Evolutionary conservation across 1,140 invertebrate species (phyloP).

Genomic region (Lerema accius): DNA sequence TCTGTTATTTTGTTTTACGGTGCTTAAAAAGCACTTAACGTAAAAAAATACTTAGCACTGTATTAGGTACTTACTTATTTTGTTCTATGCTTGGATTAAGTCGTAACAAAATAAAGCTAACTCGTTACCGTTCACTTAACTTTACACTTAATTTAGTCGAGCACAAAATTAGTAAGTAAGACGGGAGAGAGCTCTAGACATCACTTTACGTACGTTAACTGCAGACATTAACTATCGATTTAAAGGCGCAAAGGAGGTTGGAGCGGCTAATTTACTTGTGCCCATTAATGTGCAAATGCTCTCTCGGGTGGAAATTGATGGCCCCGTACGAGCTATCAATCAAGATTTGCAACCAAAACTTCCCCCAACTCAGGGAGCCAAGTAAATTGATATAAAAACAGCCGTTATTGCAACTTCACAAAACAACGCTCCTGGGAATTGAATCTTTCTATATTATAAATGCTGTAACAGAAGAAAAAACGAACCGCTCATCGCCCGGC

Average conservation of each 20-base stretch:
- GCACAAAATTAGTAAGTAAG: conserved; percentile 16
- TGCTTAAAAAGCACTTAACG: too few species aligned
- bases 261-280: conserved; percentile 41
- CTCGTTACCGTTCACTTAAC: background rate
- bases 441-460: too few species aligned
- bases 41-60: too few species aligned
- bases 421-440: background rate
- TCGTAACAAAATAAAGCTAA: background rate
- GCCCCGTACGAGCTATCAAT: conserved; percentile 61
- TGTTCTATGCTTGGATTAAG: too few species aligned
- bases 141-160: conserved; percentile 21
- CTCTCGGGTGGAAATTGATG: conserved; percentile 58
- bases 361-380: conserved; percentile 49
- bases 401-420: conserved; percentile 34
- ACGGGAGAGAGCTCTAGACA: conserved; percentile 2
- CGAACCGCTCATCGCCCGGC: too few species aligned
- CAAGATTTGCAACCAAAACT: conserved; percentile 62
- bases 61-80: too few species aligned
- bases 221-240: conserved; percentile 32
- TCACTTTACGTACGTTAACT: conserved; percentile 27
- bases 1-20: too few species aligned
- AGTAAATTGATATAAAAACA: conserved; percentile 62
- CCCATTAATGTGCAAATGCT: conserved; percentile 57
- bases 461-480: too few species aligned
- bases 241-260: conserved; percentile 32